Percentiles rank a stretch among this genome's conserved stretches.
phyloP scores from a whole-genome alignment of 2,797 vertebrate species.

The Clarias fuscus region DNA sequence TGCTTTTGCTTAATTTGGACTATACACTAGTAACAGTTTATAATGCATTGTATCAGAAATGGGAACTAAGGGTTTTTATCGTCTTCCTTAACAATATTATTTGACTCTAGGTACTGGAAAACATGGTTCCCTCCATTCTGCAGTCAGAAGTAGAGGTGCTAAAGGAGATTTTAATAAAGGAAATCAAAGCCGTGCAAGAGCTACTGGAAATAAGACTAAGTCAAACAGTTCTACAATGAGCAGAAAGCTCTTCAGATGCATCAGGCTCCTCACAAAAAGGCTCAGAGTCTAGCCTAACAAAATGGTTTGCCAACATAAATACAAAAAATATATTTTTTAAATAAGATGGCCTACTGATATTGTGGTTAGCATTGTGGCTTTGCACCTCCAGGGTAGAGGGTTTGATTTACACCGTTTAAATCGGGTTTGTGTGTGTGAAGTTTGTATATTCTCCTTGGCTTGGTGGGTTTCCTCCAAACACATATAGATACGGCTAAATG shows the following conservation, averaged over 20 bases:
- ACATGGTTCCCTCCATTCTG: conserved; percentile 34
- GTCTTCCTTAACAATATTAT: not conserved
- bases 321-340: not conserved
- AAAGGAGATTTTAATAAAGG: conserved; percentile 39
- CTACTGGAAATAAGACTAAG: conserved; percentile 48
- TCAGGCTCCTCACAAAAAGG: conserved; percentile 9
- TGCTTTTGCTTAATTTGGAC: not conserved
- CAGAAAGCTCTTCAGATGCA: conserved; percentile 4
- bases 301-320: not conserved
- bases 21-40: not conserved
- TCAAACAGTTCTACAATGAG: conserved; percentile 22
- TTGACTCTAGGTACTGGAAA: conserved; percentile 43
- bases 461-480: too few relatives aligned
- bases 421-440: too few relatives aligned
- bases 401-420: too few relatives aligned
- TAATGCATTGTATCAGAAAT: not conserved
- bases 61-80: not conserved
- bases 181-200: conserved; percentile 39
- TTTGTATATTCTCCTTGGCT: too few relatives aligned
- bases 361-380: too few relatives aligned
- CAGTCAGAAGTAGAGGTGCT: conserved; percentile 38
- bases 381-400: too few relatives aligned
- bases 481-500: too few relatives aligned
- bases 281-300: not conserved
- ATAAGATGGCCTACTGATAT: too few relatives aligned